Evolutionary conservation across 2,797 vertebrate species (phyloP).

Genomic region (Danio kyathit): DNA sequence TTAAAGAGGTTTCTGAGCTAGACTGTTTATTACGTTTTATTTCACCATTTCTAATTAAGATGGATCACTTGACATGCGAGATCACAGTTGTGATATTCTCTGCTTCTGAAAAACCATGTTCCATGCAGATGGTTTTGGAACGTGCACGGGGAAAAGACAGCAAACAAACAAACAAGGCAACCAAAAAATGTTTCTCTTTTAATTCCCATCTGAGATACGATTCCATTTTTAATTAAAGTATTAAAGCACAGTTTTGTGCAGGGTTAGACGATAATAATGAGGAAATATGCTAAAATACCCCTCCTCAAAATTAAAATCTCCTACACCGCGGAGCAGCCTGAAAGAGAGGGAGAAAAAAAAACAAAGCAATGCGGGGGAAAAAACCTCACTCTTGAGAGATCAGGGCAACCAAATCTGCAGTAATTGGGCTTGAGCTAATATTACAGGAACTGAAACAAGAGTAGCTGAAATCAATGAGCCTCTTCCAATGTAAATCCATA

Average conservation of each 20-base stretch:
- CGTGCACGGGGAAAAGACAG: constrained; percentile 74
- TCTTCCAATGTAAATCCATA: constrained; percentile 79
- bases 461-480: constrained; percentile 83
- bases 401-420: constrained; percentile 82
- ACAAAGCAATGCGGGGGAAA: constrained; percentile 58
- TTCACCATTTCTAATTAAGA: constrained; percentile 76
- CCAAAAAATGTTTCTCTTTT: constrained; percentile 79
- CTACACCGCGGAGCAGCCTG: constrained; percentile 62
- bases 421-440: constrained; percentile 87
- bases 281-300: constrained; percentile 75
- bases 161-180: constrained; percentile 80
- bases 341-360: constrained; percentile 54
- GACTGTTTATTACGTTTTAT: constrained; percentile 62
- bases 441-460: constrained; percentile 84
- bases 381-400: constrained; percentile 75
- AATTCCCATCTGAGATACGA: constrained; percentile 80
- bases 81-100: constrained; percentile 81
- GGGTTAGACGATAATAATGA: constrained; percentile 76
- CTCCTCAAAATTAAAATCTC: constrained; percentile 75
- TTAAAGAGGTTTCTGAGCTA: constrained; percentile 31
- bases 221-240: constrained; percentile 85
- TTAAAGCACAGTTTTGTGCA: constrained; percentile 74
- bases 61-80: constrained; percentile 83
- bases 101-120: constrained; percentile 80
- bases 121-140: constrained; percentile 81